phyloP scores from a whole-genome alignment of 2,888 invertebrate genomes.

The Sarcophaga variegata region DNA sequence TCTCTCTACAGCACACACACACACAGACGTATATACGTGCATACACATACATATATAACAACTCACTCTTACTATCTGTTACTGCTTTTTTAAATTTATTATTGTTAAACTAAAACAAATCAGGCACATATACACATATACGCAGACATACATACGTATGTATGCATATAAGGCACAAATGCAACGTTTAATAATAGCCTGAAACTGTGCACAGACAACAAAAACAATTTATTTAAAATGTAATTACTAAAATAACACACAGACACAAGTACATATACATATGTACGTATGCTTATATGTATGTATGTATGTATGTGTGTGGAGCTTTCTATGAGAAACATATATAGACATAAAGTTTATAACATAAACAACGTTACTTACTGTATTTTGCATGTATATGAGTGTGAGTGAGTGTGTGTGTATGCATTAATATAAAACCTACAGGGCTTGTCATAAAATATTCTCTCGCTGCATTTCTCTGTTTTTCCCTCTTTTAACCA shows the following conservation, averaged over 20 bases:
- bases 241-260: conserved; percentile 62
- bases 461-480: no score
- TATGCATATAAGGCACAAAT: neutral
- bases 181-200: conserved; percentile 51
- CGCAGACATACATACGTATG: neutral
- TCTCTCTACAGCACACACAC: neutral
- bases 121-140: neutral
- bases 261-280: neutral
- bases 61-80: neutral
- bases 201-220: conserved; percentile 57
- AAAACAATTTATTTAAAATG: conserved; percentile 67
- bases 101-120: conserved; percentile 25
- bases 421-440: no score
- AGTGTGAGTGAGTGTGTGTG: no score
- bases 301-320: neutral
- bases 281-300: no score
- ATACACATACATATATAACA: no score
- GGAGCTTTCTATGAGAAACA: no score
- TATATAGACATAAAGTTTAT: no score
- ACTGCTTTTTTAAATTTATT: conserved; percentile 38
- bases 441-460: no score
- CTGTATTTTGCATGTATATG: no score
- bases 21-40: no score
- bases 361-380: no score
- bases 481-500: neutral